Base-by-base conservation (phyloP, 2,888 invertebrate species). In the Apocheima hispidaria region DNA sequence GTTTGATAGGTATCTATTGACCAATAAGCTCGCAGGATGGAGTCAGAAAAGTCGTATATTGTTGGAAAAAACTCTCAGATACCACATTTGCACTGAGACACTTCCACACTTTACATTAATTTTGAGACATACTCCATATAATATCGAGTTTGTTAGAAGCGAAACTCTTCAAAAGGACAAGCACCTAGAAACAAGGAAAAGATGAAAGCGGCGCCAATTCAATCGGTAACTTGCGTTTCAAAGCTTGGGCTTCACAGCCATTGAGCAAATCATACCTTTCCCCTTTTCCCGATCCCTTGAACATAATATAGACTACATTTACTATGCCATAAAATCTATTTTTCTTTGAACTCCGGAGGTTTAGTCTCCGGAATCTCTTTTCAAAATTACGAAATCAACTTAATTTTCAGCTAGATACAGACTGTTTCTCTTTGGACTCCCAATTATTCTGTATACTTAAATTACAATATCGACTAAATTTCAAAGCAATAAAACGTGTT, bases 251-350 rank as follows among this genome's bases (percentile, higher is more conserved):
- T 60, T n/a, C 66, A 36, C 40, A 66, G 40, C 60, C 65, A 65
- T 43, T 66, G 65, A 61, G 53, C 66, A 66, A 59, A 69, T 69
- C 64, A 59, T 56, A 60, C 53, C 60, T 10, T 51, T 44, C 57
- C 52, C 53, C 33, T 33, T n/a, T 14, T 12, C 26, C 46, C 18
- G 48, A 43, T 36, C 28, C 35, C 52, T 23, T 7, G 0, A 12
- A n/a, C 30, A 30, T 9, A 46, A 30, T 30, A 41, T 30, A 28
- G 38, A 51, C 40, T 40, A 20, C 20, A 40, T 38, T 30, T 40
- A 20, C 40, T 30, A 20, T 18, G 10, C 2, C 28, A 20, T n/a
- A 51, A 51, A 40, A 28, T 18, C 9, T 51, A 28, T 30, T 51
- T 40, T 51, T 28, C 26, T 16, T 23, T 16, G 18, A n/a, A 44